Conservation (phyloP, 1,140 invertebrate species). For the Sinonovacula constricta region DNA sequence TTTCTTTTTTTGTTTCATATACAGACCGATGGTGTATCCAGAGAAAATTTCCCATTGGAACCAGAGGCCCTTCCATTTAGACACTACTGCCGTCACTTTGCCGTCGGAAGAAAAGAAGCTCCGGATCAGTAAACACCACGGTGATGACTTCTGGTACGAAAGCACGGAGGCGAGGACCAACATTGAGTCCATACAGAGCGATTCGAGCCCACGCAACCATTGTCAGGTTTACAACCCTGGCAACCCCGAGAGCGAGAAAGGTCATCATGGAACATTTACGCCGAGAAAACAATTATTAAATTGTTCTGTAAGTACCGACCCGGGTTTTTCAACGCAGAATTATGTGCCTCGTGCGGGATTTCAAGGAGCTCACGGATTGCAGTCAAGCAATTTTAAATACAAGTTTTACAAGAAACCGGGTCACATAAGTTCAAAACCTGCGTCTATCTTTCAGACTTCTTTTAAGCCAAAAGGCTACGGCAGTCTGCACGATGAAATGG, state of each 20-base stretch:
- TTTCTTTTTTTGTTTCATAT: too few species aligned
- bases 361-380: constrained; percentile 17
- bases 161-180: constrained; percentile 28
- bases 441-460: neutral
- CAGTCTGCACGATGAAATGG: constrained; percentile 38
- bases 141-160: constrained; percentile 26
- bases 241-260: too few species aligned
- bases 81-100: neutral
- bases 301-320: neutral
- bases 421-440: neutral
- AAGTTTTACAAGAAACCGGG: constrained; percentile 38
- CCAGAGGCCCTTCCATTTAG: neutral
- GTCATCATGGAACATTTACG: neutral
- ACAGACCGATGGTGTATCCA: constrained; percentile 40
- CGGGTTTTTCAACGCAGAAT: constrained; percentile 8
- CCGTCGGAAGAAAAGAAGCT: constrained; percentile 6
- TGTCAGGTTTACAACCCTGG: too few species aligned
- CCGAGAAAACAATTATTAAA: neutral
- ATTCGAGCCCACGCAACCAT: neutral
- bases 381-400: constrained; percentile 38
- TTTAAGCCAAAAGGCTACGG: constrained; percentile 47
- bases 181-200: neutral
- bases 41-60: constrained; percentile 23
- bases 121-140: constrained; percentile 8
- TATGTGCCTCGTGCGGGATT: constrained; percentile 40